Conservation (phyloP, 2,888 invertebrate species). For the Lasioglossum marginatum region DNA sequence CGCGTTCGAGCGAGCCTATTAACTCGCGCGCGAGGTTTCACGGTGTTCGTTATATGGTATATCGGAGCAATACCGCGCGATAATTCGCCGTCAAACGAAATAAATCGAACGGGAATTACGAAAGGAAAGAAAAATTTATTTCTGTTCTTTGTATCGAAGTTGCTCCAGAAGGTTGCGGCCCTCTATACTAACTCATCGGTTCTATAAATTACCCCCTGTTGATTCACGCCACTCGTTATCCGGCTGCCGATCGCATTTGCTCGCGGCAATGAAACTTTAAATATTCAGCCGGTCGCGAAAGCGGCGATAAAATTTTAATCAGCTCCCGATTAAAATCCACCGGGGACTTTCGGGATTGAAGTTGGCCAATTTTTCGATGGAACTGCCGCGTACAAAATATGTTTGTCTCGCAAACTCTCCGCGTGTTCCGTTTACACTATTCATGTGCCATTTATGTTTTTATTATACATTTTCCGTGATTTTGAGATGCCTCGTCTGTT, state of each 20-base stretch:
- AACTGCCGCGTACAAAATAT: not conserved
- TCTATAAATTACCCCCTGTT: constrained; percentile 54
- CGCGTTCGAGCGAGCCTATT: not conserved
- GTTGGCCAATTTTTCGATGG: constrained; percentile 17
- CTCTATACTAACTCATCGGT: not conserved
- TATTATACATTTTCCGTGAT: not conserved
- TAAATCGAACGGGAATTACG: not conserved
- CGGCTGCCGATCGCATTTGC: constrained; percentile 21
- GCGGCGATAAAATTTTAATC: constrained; percentile 70
- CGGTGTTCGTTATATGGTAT: not conserved
- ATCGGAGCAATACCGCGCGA: not conserved
- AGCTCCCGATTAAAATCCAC: constrained; percentile 58
- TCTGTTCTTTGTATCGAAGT: constrained; percentile 36
- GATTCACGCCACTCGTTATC: constrained; percentile 44
- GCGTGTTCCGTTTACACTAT: not conserved
- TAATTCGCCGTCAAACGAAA: not conserved
- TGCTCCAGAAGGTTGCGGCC: too few species aligned
- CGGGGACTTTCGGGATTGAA: constrained; percentile 28
- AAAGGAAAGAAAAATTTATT: constrained; percentile 31
- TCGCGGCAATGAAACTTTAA: constrained; percentile 64
- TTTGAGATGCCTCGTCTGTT: not conserved
- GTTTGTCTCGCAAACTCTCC: not conserved
- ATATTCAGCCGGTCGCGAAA: constrained; percentile 63
- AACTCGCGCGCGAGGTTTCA: not conserved
- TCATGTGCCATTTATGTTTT: not conserved